phyloP scores from a whole-genome alignment of 2,113 vertebrate genomes.

The Himantopus leucocephalus region DNA sequence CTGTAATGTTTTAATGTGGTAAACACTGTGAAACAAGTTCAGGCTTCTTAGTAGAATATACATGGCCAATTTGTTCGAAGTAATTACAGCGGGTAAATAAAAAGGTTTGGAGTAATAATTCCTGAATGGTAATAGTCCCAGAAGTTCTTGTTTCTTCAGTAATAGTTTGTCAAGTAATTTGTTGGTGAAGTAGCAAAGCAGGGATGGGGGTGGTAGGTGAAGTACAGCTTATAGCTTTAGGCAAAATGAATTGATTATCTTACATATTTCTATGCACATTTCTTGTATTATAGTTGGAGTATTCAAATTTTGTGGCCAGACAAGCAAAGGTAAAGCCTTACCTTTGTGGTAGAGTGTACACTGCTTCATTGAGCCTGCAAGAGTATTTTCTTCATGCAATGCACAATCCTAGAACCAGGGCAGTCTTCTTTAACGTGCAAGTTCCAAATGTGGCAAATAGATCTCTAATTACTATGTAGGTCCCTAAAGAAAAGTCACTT shows the following conservation, averaged over 20 bases:
- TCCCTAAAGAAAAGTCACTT: constrained; percentile 13
- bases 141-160: neutral
- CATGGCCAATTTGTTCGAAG: neutral
- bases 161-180: neutral
- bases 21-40: neutral
- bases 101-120: neutral
- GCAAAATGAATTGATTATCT: neutral
- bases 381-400: neutral
- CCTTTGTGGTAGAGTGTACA: neutral
- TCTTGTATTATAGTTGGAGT: neutral
- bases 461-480: constrained; percentile 16
- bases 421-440: neutral
- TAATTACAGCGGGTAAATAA: neutral
- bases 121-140: neutral
- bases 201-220: neutral
- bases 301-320: neutral
- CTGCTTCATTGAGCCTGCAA: neutral
- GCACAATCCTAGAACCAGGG: neutral
- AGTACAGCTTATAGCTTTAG: neutral
- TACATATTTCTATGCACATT: neutral
- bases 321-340: neutral
- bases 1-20: neutral
- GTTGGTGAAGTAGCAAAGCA: neutral
- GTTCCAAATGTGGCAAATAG: neutral
- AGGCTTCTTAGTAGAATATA: neutral